Base-by-base conservation (phyloP, 2,888 invertebrate species). In the Eupithecia vulgata region DNA sequence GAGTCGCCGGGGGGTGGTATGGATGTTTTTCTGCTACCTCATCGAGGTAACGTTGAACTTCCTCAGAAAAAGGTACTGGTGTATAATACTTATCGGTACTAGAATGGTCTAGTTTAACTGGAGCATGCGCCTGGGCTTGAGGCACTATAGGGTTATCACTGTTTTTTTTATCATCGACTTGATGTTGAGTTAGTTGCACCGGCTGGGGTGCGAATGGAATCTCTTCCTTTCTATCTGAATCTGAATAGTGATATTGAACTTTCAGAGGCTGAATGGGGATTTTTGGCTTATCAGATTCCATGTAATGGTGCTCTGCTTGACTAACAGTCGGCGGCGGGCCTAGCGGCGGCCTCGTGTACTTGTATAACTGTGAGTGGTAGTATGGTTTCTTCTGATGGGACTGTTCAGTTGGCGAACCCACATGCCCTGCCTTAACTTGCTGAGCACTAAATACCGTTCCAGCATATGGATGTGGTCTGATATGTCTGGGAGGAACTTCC, bases 381-480 rank as follows among this genome's bases (percentile, higher is more conserved):
- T 7, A 90, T 86, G 48, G 71, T 78, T 89, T 90, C 74, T 90
- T 88, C 67, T 89, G 90, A 48, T 87, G 84, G 69, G 89, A 81
- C 68, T 87, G 85, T 34, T 91, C 90, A 67, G 74, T 85, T 35
- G 82, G 75, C 15, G 74, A 75, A 5, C 79, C 89, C 1, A 84
- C 84, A 59, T 90, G 84, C 5, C 87, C 88, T 68, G 84, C 76
- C 85, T 93, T 93, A 4, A 90, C 83, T 72, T 84, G 84, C 77
- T 87, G 88, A n/a, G 85, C 81, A 52, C 85, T 82, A 25, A 85
- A 81, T 30, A 35, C 17, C 10, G 83, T 85, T 13, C 85, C 81
- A 0, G 80, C 67, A 72, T 87, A 86, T 40, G 82, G 79, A 70
- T 82, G 84, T 25, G 77, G 79, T 72, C 89, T 90, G 75, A 84